Evolutionary conservation across 2,797 vertebrate genomes (phyloP), one percentile per base, ranked within the genome.

Genomic region (Rhabdomys pumilio): DNA sequence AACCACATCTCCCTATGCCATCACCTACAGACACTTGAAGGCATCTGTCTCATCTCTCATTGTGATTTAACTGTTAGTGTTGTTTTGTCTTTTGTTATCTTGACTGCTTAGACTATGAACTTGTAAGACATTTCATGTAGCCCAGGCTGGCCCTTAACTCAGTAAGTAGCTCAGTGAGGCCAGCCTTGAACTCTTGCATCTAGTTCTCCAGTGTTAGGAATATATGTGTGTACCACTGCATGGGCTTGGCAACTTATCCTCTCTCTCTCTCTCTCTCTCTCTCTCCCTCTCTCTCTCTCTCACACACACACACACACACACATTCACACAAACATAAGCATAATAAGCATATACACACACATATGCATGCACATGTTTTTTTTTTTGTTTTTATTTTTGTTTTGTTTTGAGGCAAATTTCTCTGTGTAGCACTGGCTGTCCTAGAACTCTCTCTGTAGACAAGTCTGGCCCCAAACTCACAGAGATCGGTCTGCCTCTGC

Each of bases 81-180:
- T 73, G 50, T 63, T 76, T 82, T 93, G 63, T 88, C 57, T 93
- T 59, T 80, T 90, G 75, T 57, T 73, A 20, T 72, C 29, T 94
- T 41, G 95, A 55, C 92, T 82, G 59, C 73, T 88, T 88, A 89
- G 65, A 92, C 14, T 53, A 47, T 22, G 53, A 94, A 69, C 76
- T 82, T 77, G 84, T 47, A 11, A 79, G 55, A 84, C 34, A 55
- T 24, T 55, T 86, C 47, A 55, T 38, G 24, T 67, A 20, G 55
- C n/a, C 38, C 53, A 57, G 69, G 53, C 53, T 59, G 31, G 63
- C 31, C 17, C 29, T 73, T 50, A 55, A 57, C 8, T 88, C 38
- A 75, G 15, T 69, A 31, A 44, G 22, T 73, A 41, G n/a, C 50
- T 83, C 38, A 29, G 44, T 63, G 57, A 73, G n/a, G 26, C 44